These are phyloP conservation scores for Prochilodus magdalenae DNA, from an alignment of 2,113 vertebrate species.

Conservation along the genomic window DNA sequence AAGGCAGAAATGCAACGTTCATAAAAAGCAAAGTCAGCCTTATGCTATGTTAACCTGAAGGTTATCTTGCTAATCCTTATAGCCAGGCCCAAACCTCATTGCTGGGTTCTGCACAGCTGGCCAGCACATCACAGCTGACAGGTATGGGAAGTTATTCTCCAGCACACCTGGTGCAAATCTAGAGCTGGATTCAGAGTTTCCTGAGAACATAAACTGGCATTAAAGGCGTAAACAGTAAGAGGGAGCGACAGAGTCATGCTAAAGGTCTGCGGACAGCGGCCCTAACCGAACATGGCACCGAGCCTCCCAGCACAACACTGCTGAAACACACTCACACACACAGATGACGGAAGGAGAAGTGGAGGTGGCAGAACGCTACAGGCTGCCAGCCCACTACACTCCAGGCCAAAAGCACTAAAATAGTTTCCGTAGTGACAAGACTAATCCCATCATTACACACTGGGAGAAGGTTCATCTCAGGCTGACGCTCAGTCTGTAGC, in stretches of 20 bases:
- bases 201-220: conserved; percentile 76
- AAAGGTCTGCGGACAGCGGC: conserved; percentile 48
- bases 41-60: conserved; percentile 29
- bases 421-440: conserved; percentile 76
- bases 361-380: conserved; percentile 71
- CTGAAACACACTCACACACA: conserved; percentile 24
- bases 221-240: conserved; percentile 61
- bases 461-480: conserved; percentile 52
- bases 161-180: conserved; percentile 72
- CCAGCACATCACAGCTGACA: conserved; percentile 60
- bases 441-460: conserved; percentile 71
- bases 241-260: conserved; percentile 62
- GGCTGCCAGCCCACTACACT: conserved; percentile 66
- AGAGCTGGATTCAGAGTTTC: conserved; percentile 65
- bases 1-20: neutral
- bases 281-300: conserved; percentile 50
- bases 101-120: conserved; percentile 29
- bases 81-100: conserved; percentile 30
- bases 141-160: conserved; percentile 72
- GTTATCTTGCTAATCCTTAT: conserved; percentile 30
- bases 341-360: conserved; percentile 41
- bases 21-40: neutral
- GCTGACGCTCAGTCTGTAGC: conserved; percentile 44
- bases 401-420: conserved; percentile 72
- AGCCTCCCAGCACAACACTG: conserved; percentile 33